Conservation (phyloP, 2,797 vertebrate genomes). For the Anguilla anguilla region DNA sequence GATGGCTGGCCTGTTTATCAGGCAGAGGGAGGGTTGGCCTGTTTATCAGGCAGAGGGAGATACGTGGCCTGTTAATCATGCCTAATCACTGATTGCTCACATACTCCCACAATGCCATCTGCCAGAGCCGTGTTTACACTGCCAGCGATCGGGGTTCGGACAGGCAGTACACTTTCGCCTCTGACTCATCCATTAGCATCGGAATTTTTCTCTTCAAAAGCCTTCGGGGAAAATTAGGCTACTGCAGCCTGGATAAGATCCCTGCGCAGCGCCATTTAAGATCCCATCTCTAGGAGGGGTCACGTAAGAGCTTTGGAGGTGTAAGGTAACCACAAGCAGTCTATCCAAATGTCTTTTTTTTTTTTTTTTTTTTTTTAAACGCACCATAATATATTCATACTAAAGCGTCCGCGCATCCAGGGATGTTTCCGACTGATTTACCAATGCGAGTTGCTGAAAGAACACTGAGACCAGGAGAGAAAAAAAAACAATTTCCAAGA, state of each 20-base stretch:
- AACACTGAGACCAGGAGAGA: neutral
- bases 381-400: too few species aligned
- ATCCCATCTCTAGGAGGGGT: too few species aligned
- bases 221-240: conserved; percentile 11
- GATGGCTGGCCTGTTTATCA: conserved; percentile 47
- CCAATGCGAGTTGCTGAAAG: too few species aligned
- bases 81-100: conserved; percentile 68
- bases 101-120: conserved; percentile 67
- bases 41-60: conserved; percentile 53
- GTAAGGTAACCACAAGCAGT: too few species aligned
- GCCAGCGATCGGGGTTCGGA: neutral
- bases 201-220: neutral
- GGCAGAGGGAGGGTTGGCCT: conserved; percentile 56
- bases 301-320: too few species aligned
- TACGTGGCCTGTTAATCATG: conserved; percentile 65
- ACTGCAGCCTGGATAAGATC: neutral
- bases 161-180: neutral
- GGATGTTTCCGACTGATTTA: too few species aligned
- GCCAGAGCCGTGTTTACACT: conserved; percentile 35
- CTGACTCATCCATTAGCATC: neutral
- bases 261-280: neutral
- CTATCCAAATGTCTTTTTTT: too few species aligned
- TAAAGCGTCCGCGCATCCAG: too few species aligned
- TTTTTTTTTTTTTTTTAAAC: too few species aligned
- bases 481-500: conserved; percentile 8